Evolutionary conservation across 2,888 invertebrate species (phyloP), one percentile per base, ranked within the genome.

Genomic region (Buathra laborator): DNA sequence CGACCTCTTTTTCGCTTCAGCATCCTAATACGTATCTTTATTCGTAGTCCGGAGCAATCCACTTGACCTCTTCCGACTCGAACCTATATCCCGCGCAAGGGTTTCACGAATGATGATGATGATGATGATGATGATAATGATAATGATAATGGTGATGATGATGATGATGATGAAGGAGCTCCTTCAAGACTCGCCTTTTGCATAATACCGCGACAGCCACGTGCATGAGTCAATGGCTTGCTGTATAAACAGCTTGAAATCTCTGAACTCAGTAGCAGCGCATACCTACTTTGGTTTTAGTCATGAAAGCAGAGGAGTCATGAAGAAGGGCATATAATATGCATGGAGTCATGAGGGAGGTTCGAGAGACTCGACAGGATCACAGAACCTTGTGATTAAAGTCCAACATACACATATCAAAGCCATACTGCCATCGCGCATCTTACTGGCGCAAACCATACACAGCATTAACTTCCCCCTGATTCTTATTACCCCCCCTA

Each of bases 41-140:
- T 81, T 82, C 82, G 75, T 44, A 48, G 78, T 81, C 46, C 84
- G 79, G 75, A 82, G 85, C 85, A 82, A 76, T 82, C 67, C 82
- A 82, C 75, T 85, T 85, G 85, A 85, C 82, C 85, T 37, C 71
- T 12, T 68, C 79, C 81, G 70, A 70, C 78, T 29, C 68, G 84
- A 64, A 14, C n/a, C 56, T 44, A 44, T 29, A 72, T 71, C 14
- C 74, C 59, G 19, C 51, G 72, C 70, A 75, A 82, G 81, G 66
- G 67, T 70, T 78, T 66, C 24, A n/a, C 70, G 66, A 78, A 79
- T 78, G 62, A 75, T 62, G 24, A 75, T 68, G n/a, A 81, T 53
- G 70, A 82, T 77, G 77, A 84, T 81, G 72, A n/a, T n/a, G n/a
- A n/a, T n/a, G n/a, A 77, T 77, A 72, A 62, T 81, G 37, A 81